Evolutionary conservation across 1,140 invertebrate genomes (phyloP).

Genomic region (Cardiocondyla obscurior): DNA sequence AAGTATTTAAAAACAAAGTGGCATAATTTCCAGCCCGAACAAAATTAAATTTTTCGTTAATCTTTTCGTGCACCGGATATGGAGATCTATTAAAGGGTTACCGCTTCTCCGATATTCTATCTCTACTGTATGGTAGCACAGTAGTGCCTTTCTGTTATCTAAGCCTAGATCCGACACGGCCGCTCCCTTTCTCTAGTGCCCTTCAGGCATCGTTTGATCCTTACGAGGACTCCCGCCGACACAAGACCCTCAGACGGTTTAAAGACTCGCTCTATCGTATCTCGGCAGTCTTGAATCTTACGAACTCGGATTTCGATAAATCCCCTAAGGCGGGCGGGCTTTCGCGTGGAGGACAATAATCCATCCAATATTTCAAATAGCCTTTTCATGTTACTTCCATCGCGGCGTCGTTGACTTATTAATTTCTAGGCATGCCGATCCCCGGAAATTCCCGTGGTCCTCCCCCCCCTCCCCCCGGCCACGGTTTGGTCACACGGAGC

Average conservation of each 20-base stretch:
- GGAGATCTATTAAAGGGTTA: conserved; percentile 79
- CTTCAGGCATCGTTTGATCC: conserved; percentile 77
- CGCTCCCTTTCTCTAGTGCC: conserved; percentile 75
- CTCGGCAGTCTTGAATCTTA: conserved; percentile 31
- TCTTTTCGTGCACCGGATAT: conserved; percentile 65
- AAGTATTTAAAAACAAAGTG: not conserved
- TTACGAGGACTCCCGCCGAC: conserved; percentile 65
- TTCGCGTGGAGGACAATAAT: conserved; percentile 56
- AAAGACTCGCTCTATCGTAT: conserved; percentile 46
- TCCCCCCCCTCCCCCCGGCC: no score
- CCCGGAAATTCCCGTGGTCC: not conserved
- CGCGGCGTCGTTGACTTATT: conserved; percentile 50
- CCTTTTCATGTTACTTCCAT: conserved; percentile 60
- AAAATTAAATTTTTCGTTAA: conserved; percentile 78
- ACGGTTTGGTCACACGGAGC: not conserved
- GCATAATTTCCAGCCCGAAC: conserved; percentile 2
- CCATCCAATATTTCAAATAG: conserved; percentile 56
- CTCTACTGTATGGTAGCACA: conserved; percentile 71
- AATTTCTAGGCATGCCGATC: conserved; percentile 61
- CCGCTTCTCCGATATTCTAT: conserved; percentile 71
- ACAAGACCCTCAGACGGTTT: conserved; percentile 49
- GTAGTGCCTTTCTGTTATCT: conserved; percentile 76
- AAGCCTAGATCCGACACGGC: conserved; percentile 71
- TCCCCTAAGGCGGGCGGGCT: conserved; percentile 43
- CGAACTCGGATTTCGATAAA: conserved; percentile 60